A percentile compares a stretch with the other conserved stretches of the same genome.
Conservation (phyloP, 2,113 vertebrate genomes). For the Anas platyrhynchos region DNA sequence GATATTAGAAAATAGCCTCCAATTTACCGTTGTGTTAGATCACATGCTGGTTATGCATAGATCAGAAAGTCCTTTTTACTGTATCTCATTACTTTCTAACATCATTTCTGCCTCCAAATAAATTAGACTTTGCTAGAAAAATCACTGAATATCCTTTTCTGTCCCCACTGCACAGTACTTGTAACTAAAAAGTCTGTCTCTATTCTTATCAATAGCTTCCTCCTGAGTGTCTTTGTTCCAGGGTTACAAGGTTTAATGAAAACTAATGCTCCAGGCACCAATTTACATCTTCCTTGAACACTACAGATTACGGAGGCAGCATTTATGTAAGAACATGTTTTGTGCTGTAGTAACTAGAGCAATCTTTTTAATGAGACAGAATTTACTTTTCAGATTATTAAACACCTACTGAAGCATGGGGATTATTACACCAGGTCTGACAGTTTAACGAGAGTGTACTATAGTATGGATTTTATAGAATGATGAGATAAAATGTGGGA, state of each 20-base stretch:
- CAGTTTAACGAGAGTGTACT: background rate
- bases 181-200: background rate
- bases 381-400: background rate
- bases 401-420: background rate
- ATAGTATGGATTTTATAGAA: background rate
- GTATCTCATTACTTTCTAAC: background rate
- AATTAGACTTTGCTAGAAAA: background rate
- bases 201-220: background rate
- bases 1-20: background rate
- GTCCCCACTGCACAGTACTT: background rate
- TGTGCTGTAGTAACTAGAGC: background rate
- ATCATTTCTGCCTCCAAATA: background rate
- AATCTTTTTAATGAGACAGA: background rate
- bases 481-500: background rate
- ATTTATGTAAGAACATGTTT: background rate
- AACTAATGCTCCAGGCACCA: background rate
- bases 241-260: constrained; percentile 21
- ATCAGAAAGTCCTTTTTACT: background rate
- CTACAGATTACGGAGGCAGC: background rate
- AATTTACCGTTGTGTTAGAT: background rate
- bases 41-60: background rate
- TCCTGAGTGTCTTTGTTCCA: background rate
- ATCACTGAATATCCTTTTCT: background rate
- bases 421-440: background rate
- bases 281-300: background rate